Conservation (phyloP, 1,140 invertebrate species). For the Drosophila kohkoa region DNA sequence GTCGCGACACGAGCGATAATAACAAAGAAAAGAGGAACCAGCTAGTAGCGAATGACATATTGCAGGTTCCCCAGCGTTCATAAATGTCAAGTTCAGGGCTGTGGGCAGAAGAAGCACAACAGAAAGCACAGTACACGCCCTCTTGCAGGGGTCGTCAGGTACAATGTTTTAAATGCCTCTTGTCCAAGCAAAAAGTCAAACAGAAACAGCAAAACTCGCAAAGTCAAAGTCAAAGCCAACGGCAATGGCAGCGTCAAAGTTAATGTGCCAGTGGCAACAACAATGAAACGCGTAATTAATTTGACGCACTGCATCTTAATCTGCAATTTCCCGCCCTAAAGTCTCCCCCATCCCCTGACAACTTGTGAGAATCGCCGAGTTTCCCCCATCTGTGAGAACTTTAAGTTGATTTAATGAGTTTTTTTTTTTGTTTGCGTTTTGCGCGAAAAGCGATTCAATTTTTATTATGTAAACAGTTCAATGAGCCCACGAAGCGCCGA, state of each 20-base stretch:
- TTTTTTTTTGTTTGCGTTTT: slow-evolving; percentile 29
- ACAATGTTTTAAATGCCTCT: slow-evolving; percentile 3
- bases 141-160: slow-evolving; percentile 6
- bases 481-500: slow-evolving; percentile 39
- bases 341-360: slow-evolving; percentile 20
- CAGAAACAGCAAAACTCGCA: not conserved
- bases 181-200: slow-evolving; percentile 24
- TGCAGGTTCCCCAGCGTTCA: slow-evolving; percentile 28
- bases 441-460: slow-evolving; percentile 62
- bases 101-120: slow-evolving; percentile 38
- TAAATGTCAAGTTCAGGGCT: slow-evolving; percentile 80
- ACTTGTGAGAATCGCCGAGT: slow-evolving; percentile 48
- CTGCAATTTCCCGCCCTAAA: slow-evolving; percentile 28
- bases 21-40: slow-evolving; percentile 11
- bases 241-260: slow-evolving; percentile 9
- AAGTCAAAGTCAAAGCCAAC: not conserved
- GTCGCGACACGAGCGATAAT: slow-evolving; percentile 42
- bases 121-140: slow-evolving; percentile 15
- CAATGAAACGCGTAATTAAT: slow-evolving; percentile 72
- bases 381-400: slow-evolving; percentile 47
- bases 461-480: slow-evolving; percentile 69
- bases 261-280: slow-evolving; percentile 45
- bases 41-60: not conserved
- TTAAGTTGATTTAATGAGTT: slow-evolving; percentile 68
- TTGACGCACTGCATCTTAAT: slow-evolving; percentile 65